Evolutionary conservation across 2,113 vertebrate species (phyloP).

Genomic region (Laterallus jamaicensis): DNA sequence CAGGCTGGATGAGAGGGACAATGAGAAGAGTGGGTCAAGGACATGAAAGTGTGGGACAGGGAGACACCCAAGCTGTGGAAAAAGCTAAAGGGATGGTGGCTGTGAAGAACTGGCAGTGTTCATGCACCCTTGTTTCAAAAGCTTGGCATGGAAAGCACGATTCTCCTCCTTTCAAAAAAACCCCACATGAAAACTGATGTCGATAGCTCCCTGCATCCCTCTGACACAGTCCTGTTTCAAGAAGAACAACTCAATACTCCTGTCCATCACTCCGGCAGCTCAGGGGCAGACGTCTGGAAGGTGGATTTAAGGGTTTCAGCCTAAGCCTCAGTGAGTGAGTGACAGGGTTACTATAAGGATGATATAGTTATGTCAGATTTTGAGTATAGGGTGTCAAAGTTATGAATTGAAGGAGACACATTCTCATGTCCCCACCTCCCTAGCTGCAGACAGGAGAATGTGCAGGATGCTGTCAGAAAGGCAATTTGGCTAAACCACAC

Average conservation of each 20-base stretch:
- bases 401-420: not conserved
- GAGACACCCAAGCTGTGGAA: not conserved
- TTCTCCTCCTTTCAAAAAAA: not conserved
- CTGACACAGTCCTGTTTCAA: not conserved
- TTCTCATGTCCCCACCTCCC: not conserved
- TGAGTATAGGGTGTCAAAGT: not conserved
- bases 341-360: not conserved
- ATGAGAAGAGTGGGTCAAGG: not conserved
- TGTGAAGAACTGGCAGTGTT: not conserved
- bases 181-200: not conserved
- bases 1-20: not conserved
- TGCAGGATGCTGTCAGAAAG: not conserved
- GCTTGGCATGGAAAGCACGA: not conserved
- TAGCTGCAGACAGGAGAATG: not conserved
- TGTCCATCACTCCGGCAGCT: not conserved
- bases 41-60: not conserved
- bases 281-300: not conserved
- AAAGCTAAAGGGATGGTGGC: not conserved
- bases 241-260: conserved; percentile 6
- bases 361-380: conserved; percentile 11
- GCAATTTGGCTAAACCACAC: not conserved
- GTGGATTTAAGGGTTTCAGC: conserved; percentile 30
- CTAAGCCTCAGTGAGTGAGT: conserved; percentile 3
- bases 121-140: not conserved
- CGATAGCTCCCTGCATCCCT: not conserved